Percentiles rank a stretch among this genome's conserved stretches.
phyloP scores from a whole-genome alignment of 2,797 vertebrate genomes.

The Diceros bicornis region DNA sequence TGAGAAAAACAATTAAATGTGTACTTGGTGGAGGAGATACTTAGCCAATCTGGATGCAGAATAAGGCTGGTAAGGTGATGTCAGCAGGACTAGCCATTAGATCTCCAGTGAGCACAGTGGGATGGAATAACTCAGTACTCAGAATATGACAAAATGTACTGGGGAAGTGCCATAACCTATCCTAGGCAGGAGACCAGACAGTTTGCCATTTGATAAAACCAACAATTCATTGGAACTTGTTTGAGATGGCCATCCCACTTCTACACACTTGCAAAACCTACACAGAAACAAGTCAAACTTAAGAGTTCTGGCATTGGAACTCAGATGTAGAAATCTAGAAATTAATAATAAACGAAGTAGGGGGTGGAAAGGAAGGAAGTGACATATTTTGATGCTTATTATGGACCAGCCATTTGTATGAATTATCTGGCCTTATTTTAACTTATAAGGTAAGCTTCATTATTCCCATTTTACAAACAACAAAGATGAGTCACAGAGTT shows the following conservation, averaged over 20 bases:
- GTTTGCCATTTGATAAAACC: slow-evolving; percentile 28
- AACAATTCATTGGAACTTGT: background rate
- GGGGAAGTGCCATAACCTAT: background rate
- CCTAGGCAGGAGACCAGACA: slow-evolving; percentile 36
- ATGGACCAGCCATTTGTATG: background rate
- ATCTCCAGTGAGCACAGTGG: background rate
- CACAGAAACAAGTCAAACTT: slow-evolving; percentile 50
- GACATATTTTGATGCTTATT: slow-evolving; percentile 27
- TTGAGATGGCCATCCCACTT: background rate
- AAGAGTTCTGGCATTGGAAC: background rate
- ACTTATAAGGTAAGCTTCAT: background rate
- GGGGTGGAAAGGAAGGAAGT: background rate
- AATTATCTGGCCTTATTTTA: slow-evolving; percentile 43
- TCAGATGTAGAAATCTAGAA: background rate
- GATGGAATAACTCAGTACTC: background rate
- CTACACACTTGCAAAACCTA: slow-evolving; percentile 49
- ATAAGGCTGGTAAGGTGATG: slow-evolving; percentile 21
- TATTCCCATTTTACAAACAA: slow-evolving; percentile 25
- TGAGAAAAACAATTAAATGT: background rate
- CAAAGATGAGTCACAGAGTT: background rate
- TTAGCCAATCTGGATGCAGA: slow-evolving; percentile 12
- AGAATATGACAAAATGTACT: background rate
- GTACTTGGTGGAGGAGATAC: background rate
- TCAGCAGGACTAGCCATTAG: slow-evolving; percentile 57
- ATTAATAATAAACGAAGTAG: background rate